A percentile compares a stretch with the other conserved stretches of the same genome.
Evolutionary conservation across 2,797 vertebrate species (phyloP).

Genomic region (Adrianichthys oophorus): DNA sequence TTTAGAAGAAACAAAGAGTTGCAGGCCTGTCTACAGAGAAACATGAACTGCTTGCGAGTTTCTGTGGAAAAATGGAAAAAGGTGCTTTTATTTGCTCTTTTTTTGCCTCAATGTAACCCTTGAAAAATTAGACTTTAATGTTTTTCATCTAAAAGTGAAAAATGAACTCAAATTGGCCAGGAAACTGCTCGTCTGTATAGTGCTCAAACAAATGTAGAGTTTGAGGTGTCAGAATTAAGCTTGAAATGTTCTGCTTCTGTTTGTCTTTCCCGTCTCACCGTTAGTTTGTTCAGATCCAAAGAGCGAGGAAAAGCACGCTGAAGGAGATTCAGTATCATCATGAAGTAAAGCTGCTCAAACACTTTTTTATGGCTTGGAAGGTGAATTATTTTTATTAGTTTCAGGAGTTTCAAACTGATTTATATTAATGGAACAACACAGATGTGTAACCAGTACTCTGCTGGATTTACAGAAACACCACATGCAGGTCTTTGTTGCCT

Average conservation of each 20-base stretch:
- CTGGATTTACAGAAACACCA: conserved; percentile 76
- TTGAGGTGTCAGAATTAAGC: not conserved
- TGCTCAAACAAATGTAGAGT: not conserved
- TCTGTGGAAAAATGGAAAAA: conserved; percentile 83
- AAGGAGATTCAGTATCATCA: conserved; percentile 64
- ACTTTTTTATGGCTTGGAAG: conserved; percentile 79
- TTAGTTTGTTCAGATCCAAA: conserved; percentile 75
- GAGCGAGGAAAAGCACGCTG: conserved; percentile 66
- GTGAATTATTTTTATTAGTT: conserved; percentile 54
- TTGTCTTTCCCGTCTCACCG: conserved; percentile 14
- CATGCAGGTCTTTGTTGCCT: conserved; percentile 72
- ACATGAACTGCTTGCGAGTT: conserved; percentile 55
- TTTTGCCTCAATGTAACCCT: not conserved
- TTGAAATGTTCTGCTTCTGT: not conserved
- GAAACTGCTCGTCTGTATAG: not conserved
- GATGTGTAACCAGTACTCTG: conserved; percentile 1
- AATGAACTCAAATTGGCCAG: too few relatives aligned
- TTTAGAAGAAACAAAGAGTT: conserved; percentile 73
- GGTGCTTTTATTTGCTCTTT: conserved; percentile 67
- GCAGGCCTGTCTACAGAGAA: conserved; percentile 68
- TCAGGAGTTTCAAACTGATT: not conserved
- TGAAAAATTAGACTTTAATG: not conserved
- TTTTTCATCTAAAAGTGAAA: too few relatives aligned
- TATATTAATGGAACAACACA: not conserved
- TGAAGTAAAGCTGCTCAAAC: conserved; percentile 62